Conservation (phyloP, 1,140 invertebrate genomes). For the Panagrolaimus sp. region DNA sequence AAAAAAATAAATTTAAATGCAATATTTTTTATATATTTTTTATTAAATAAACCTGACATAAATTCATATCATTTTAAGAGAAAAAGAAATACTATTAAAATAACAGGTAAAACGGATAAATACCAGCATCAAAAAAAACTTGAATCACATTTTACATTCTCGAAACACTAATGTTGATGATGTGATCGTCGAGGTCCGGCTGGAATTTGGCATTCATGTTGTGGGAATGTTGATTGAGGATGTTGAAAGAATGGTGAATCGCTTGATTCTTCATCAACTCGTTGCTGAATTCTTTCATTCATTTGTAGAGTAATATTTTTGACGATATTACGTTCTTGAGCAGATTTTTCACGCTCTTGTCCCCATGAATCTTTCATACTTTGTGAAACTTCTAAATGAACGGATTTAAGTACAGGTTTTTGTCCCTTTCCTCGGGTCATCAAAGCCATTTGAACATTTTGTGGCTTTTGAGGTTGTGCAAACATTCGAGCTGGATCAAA, state of each 20-base stretch:
- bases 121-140: too few species aligned
- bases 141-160: too few species aligned
- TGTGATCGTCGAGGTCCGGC: background rate
- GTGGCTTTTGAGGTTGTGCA: background rate
- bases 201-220: conserved; percentile 3
- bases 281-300: conserved; percentile 13
- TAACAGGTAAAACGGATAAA: too few species aligned
- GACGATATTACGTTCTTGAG: conserved; percentile 19
- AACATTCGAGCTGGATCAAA: background rate
- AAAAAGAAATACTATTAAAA: too few species aligned
- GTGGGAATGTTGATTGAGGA: background rate
- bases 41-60: too few species aligned
- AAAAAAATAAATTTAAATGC: too few species aligned
- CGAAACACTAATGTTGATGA: too few species aligned
- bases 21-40: too few species aligned
- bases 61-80: too few species aligned
- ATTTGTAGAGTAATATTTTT: conserved; percentile 24
- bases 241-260: background rate
- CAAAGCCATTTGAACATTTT: conserved; percentile 31
- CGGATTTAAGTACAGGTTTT: conserved; percentile 31
- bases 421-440: conserved; percentile 39
- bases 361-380: conserved; percentile 22
- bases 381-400: conserved; percentile 24
- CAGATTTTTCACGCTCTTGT: conserved; percentile 8
- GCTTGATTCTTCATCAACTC: background rate